phyloP scores from a whole-genome alignment of 2,888 invertebrate species.

The Drosophila subquinaria region DNA sequence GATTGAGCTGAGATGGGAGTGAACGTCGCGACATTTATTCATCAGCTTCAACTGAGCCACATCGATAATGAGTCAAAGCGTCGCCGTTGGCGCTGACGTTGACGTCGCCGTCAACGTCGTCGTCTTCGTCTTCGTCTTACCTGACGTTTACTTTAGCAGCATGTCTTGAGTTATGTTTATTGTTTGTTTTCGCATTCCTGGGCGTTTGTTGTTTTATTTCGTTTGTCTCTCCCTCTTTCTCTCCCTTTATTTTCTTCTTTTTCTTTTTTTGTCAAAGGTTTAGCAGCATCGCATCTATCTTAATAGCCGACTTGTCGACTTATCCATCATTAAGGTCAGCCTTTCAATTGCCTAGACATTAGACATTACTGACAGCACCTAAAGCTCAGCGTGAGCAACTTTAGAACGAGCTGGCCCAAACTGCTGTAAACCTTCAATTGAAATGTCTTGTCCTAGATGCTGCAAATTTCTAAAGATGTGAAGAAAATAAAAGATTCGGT shows the following conservation, averaged over 20 bases:
- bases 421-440: constrained; percentile 22
- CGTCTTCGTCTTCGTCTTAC: constrained; percentile 40
- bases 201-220: constrained; percentile 39
- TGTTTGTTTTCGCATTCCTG: constrained; percentile 66
- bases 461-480: constrained; percentile 13
- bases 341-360: constrained; percentile 44
- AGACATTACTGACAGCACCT: constrained; percentile 14
- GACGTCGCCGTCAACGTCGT: constrained; percentile 24
- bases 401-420: constrained; percentile 27
- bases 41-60: constrained; percentile 57
- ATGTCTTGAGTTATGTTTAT: constrained; percentile 68
- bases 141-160: constrained; percentile 53
- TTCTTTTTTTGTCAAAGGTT: constrained; percentile 37
- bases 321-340: constrained; percentile 70
- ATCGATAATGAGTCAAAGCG: constrained; percentile 60
- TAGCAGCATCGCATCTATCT: constrained; percentile 48
- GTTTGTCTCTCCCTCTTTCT: not conserved
- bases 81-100: constrained; percentile 14
- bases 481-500: constrained; percentile 3
- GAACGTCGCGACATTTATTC: constrained; percentile 57
- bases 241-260: not conserved
- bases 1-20: constrained; percentile 7
- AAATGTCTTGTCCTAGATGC: constrained; percentile 24
- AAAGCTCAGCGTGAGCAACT: constrained; percentile 10
- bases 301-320: constrained; percentile 51